Base-by-base conservation (phyloP, 2,888 invertebrate genomes). In the Noctua pronuba region DNA sequence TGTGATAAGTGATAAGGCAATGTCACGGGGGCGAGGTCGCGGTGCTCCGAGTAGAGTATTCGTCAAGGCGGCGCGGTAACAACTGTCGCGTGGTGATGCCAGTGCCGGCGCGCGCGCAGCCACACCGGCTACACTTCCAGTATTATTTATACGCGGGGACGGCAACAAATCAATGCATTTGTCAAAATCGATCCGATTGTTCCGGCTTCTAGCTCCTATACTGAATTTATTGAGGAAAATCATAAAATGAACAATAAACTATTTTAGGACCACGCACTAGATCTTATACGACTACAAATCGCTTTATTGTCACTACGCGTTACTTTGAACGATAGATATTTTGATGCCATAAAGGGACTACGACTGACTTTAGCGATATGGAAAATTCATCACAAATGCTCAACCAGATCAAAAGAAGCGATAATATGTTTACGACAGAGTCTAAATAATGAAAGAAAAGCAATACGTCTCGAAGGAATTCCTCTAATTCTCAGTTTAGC, bases 1-100 rank as follows among this genome's bases (percentile, higher is more conserved):
- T 67, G 85, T 92, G 94, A 94, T 93, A 94, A 92, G 93, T 92
- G 95, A 95, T 95, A 95, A 95, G 90, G 90, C 92, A 93, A 94
- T 94, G 94, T 95, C 94, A 93, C 90, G 90, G 89, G 92, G 93
- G 90, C 94, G 94, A 95, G 94, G 94, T 93, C 94, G 93, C 91
- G 90, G 88, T 88, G 90, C 92, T 86, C 87, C 87, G 95, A 93
- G 94, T 89, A 94, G 95, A 95, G 95, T 92, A 95, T 92, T 95
- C 96, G 95, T 94, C 93, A 92, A 93, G 94, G 94, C 95, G 96
- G 94, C 95, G 93, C 93, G 94, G 92, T 94, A 92, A 93, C 96
- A 94, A 96, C 96, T 96, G 94, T 95, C 92, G 93, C 90, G 90
- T 91, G 88, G 90, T 89, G 90, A 90, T 89, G 90, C 91, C 94